phyloP scores from a whole-genome alignment of 2,113 vertebrate genomes.

The Brienomyrus brachyistius region DNA sequence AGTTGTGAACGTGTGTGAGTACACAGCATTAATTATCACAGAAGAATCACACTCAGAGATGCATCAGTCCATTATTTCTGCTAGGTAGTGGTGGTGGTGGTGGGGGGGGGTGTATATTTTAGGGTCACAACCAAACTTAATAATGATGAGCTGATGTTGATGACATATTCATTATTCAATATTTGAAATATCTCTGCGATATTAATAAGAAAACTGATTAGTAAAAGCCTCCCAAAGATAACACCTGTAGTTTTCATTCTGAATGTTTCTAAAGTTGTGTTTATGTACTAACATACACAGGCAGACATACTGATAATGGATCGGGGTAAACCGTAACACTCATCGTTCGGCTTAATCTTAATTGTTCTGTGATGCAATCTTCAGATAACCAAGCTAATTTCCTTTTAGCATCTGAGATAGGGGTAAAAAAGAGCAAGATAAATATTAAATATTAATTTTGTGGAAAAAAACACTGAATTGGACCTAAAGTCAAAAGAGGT shows the following conservation, averaged over 20 bases:
- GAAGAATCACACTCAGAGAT: background rate
- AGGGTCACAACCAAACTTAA: background rate
- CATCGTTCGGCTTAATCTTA: background rate
- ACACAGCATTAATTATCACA: slow-evolving; percentile 56
- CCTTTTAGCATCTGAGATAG: background rate
- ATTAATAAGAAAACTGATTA: background rate
- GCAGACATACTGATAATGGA: background rate
- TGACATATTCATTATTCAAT: background rate
- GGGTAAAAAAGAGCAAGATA: background rate
- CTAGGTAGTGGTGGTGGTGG: background rate
- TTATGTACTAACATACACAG: background rate
- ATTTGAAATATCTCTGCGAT: background rate
- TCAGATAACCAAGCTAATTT: background rate
- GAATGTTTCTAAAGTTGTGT: background rate
- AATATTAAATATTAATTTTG: background rate
- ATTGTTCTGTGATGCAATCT: background rate
- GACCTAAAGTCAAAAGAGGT: background rate
- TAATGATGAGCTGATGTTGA: background rate
- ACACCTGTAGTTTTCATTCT: background rate
- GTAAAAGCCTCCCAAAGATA: background rate
- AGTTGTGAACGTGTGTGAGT: slow-evolving; percentile 54
- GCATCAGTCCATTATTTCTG: background rate
- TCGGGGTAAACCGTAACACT: background rate
- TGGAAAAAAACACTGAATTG: background rate
- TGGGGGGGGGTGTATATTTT: background rate